Evolutionary conservation across 2,888 invertebrate genomes (phyloP), one percentile per base, ranked within the genome.

Genomic region (Polylopha cassiicola): DNA sequence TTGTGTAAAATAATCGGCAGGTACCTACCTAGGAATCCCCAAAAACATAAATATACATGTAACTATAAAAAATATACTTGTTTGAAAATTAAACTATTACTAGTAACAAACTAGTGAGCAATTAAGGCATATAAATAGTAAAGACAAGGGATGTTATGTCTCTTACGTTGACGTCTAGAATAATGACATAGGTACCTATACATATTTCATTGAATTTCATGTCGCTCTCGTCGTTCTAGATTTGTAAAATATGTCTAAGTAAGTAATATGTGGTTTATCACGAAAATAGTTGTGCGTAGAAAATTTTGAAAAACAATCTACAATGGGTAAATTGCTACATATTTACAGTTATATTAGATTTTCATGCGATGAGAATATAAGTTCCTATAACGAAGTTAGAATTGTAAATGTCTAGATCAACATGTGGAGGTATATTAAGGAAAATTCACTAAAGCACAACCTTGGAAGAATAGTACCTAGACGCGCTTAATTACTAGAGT

Each of bases 401-500:
- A 55, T 62, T 65, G 60, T 60, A 49, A 38, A 60, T 58, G 59
- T 64, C 51, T 58, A 62, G 64, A 67, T 50, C 38, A 63, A 59
- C 45, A 57, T 41, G 22, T 13, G 37, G 34, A 37, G 32, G 33
- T 41, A 44, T 30, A 41, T 44, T 32, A 61, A 61, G 73, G 73
- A 70, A 78, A 80, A 75, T 73, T 80, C 78, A 80, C 81, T 80
- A 80, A 84, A 82, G 84, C 84, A 84, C 84, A 84, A 85, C 84
- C 84, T 75, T 84, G 81, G 84, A 84, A 82, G 81, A 85, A 80
- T 82, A 82, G 80, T 81, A 82, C 55, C 82, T 85, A 84, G 70
- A 78, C 63, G 80, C 75, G 59, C 81, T 84, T 85, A 84, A 64
- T 57, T 37, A 73, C 81, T 82, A 81, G 65, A 73, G 65, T 75